Conservation (phyloP, 2,797 vertebrate genomes). For the Garrulus glandarius region DNA sequence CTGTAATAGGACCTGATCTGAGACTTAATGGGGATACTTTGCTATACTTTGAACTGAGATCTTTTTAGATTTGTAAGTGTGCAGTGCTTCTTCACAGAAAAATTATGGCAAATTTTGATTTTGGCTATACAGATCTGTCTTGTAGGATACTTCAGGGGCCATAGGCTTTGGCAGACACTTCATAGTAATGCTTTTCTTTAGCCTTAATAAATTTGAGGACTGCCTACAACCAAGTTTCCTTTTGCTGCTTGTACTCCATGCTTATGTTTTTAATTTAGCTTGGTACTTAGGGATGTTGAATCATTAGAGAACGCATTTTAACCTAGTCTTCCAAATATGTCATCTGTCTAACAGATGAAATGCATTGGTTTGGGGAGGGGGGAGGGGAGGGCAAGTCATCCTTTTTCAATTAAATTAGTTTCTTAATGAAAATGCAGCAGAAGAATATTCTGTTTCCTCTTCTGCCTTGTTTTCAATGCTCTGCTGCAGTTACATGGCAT, state of each 20-base stretch:
- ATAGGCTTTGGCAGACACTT: background rate
- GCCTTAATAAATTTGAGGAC: background rate
- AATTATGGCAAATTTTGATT: background rate
- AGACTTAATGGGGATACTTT: background rate
- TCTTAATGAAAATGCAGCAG: background rate
- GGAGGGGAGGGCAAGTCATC: background rate
- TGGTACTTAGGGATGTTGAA: background rate
- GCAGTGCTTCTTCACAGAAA: background rate
- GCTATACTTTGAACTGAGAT: background rate
- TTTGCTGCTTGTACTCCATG: background rate
- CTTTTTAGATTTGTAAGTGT: background rate
- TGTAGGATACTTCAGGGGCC: background rate
- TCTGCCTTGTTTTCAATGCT: conserved; percentile 21
- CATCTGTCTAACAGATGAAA: conserved; percentile 40
- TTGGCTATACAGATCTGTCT: background rate
- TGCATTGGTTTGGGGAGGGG: background rate
- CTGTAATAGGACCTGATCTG: background rate
- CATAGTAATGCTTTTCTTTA: background rate
- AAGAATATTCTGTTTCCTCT: background rate
- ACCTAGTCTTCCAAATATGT: background rate
- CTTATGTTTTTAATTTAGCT: conserved; percentile 36
- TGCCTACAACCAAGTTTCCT: background rate
- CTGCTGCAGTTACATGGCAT: background rate
- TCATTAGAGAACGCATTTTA: background rate
- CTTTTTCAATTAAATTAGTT: conserved; percentile 17